phyloP scores from a whole-genome alignment of 2,113 vertebrate genomes.

The Mesoclemmys tuberculata region DNA sequence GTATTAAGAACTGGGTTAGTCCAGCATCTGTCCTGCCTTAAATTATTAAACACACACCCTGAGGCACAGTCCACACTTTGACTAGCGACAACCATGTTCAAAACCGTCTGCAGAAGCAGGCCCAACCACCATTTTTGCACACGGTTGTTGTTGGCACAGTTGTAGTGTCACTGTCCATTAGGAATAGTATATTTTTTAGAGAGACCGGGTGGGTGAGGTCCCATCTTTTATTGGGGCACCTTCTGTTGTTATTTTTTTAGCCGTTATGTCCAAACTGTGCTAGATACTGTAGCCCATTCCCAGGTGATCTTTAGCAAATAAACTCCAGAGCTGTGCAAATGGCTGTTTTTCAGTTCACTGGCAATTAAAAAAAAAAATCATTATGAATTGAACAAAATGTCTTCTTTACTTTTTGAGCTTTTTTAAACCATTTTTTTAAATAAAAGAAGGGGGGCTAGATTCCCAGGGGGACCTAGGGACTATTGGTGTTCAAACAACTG shows the following conservation, averaged over 20 bases:
- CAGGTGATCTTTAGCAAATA: neutral
- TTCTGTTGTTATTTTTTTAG: neutral
- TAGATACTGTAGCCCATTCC: fast-evolving
- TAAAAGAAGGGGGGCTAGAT: neutral
- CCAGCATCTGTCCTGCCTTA: neutral
- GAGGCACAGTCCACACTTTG: neutral
- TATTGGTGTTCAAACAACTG: neutral
- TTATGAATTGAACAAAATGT: neutral
- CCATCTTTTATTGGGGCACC: neutral
- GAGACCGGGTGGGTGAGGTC: neutral
- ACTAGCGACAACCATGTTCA: neutral
- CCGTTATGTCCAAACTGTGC: neutral
- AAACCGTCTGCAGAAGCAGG: neutral
- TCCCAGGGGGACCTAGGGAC: neutral
- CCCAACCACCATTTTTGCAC: neutral
- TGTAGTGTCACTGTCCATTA: neutral
- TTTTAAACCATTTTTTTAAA: neutral
- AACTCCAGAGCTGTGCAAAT: neutral
- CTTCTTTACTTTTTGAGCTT: neutral
- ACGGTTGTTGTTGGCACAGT: fast-evolving
- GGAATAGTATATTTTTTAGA: too few species aligned
- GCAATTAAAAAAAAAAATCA: neutral
- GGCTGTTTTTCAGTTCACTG: neutral
- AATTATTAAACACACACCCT: neutral
- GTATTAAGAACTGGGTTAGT: neutral